phyloP scores from a whole-genome alignment of 2,888 invertebrate species.

The Paralinhomoeus sp. region DNA sequence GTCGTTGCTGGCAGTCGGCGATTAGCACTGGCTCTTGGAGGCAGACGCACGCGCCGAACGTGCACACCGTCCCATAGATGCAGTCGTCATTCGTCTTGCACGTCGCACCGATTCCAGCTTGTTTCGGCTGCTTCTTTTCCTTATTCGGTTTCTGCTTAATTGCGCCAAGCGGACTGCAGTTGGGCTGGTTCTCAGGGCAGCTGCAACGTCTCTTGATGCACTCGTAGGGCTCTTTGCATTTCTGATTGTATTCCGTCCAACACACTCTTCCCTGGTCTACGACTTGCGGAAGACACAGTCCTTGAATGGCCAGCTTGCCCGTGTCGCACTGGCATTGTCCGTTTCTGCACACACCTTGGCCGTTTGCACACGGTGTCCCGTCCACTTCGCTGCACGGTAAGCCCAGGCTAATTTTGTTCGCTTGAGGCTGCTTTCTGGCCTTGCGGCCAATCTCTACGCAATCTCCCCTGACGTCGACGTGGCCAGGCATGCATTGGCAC shows the following conservation, averaged over 20 bases:
- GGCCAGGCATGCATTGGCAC: slow-evolving; percentile 10
- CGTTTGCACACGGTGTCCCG: slow-evolving; percentile 9
- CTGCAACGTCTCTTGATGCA: slow-evolving; percentile 1
- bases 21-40: too few species aligned
- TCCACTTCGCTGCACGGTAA: not conserved
- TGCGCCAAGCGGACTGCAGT: too few species aligned
- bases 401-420: too few species aligned
- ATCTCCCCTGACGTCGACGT: too few species aligned
- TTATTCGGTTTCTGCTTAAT: too few species aligned
- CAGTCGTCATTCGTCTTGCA: too few species aligned
- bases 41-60: not conserved
- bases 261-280: too few species aligned
- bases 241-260: not conserved
- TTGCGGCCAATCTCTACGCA: too few species aligned
- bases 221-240: not conserved
- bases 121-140: too few species aligned
- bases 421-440: too few species aligned
- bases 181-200: not conserved
- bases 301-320: not conserved
- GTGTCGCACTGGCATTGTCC: slow-evolving; percentile 11
- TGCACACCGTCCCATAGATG: not conserved
- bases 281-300: not conserved
- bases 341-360: slow-evolving; percentile 12
- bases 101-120: too few species aligned
- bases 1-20: slow-evolving; percentile 1